Evolutionary conservation across 2,113 vertebrate genomes (phyloP).

Genomic region (Engraulis encrasicolus): DNA sequence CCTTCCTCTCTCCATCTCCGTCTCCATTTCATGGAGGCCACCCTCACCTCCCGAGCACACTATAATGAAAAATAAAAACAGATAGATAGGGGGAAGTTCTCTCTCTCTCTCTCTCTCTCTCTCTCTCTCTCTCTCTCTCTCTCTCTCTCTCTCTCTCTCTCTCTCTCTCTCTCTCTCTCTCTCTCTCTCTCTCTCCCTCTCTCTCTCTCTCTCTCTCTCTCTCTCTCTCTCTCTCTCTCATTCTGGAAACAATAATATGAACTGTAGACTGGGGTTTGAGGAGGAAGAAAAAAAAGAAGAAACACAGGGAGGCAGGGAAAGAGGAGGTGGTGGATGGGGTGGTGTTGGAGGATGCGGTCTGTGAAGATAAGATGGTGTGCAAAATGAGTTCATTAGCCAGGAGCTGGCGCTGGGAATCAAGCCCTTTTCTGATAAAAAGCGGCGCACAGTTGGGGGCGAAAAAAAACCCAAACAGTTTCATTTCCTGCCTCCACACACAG

Average conservation of each 20-base stretch:
- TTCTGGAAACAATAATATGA: slow-evolving; percentile 49
- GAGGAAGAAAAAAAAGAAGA: slow-evolving; percentile 27
- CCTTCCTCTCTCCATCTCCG: neutral
- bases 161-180: too few relatives aligned
- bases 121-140: too few relatives aligned
- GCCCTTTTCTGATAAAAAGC: slow-evolving; percentile 57
- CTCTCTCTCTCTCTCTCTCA: too few relatives aligned
- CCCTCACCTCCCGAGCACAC: slow-evolving; percentile 11
- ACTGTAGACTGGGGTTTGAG: slow-evolving; percentile 40
- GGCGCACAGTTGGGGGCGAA: slow-evolving; percentile 40
- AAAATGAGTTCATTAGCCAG: slow-evolving; percentile 63
- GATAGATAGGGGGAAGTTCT: slow-evolving; percentile 42
- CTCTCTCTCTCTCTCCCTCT: too few relatives aligned
- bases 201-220: too few relatives aligned
- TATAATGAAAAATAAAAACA: slow-evolving; percentile 41
- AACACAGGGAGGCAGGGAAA: slow-evolving; percentile 15
- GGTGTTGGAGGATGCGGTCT: too few relatives aligned
- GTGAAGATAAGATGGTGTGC: slow-evolving; percentile 57
- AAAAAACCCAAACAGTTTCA: too few relatives aligned
- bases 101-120: too few relatives aligned
- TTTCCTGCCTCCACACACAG: slow-evolving; percentile 58
- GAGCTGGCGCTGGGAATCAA: slow-evolving; percentile 50
- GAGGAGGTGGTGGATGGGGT: neutral
- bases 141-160: too few relatives aligned
- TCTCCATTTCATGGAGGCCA: neutral